Conservation (phyloP, 1,140 invertebrate genomes). For the Heliconius congener region DNA sequence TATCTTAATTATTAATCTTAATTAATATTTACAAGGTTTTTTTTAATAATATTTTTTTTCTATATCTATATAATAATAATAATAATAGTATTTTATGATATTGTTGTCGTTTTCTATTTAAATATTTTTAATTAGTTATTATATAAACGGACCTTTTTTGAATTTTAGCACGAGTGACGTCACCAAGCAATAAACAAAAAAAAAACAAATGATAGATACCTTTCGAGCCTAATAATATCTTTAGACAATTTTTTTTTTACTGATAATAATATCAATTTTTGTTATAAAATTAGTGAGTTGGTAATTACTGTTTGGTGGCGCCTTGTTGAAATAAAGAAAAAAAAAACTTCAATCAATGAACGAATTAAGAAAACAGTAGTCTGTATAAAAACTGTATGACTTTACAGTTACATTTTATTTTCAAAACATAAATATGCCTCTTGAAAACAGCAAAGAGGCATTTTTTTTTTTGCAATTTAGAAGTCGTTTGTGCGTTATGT, state of each 20-base stretch:
- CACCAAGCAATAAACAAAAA: not conserved
- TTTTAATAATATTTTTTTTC: not conserved
- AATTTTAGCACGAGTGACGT: not conserved
- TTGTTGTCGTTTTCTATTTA: not conserved
- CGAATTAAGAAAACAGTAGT: not conserved
- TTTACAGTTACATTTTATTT: not conserved
- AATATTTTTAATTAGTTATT: not conserved
- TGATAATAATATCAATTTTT: not conserved
- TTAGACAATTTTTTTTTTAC: too few species aligned
- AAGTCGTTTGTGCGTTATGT: not conserved
- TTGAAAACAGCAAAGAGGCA: not conserved
- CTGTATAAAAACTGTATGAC: too few species aligned
- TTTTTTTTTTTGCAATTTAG: too few species aligned
- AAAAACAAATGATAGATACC: not conserved
- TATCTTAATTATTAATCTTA: not conserved
- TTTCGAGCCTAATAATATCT: not conserved
- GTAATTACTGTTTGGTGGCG: not conserved
- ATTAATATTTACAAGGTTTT: not conserved
- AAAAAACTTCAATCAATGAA: not conserved
- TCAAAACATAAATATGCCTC: not conserved
- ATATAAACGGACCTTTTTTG: not conserved
- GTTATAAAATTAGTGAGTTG: not conserved
- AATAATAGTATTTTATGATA: constrained; percentile 2
- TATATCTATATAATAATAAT: not conserved
- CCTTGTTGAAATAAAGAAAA: not conserved